Evolutionary conservation across 1,140 invertebrate genomes (phyloP), one percentile per base, ranked within the genome.

Genomic region (Cydia amplana): DNA sequence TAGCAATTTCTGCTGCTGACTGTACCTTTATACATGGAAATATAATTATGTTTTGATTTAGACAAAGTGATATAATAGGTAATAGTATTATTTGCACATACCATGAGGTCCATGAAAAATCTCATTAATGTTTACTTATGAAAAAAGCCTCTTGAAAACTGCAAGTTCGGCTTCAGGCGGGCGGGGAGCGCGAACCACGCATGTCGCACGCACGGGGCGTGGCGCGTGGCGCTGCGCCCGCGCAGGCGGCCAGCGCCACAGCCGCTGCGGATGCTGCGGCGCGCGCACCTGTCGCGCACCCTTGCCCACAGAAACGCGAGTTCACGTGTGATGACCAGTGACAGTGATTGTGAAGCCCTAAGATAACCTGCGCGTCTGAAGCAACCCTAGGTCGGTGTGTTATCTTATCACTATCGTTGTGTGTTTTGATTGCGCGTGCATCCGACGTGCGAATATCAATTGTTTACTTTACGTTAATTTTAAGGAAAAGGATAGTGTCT

Each of bases 241-340:
- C 75, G 77, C 74, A 74, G 79, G 75, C 76, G 82, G 46, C 72
- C 75, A 75, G 60, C 75, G 78, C 51, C 90, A 91, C 81, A 88
- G 78, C 86, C 86, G 84, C 80, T 79, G 84, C 82, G 86, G 90
- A 92, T 87, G 89, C 90, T 92, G 87, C 86, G 84, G 82, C 83
- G 79, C 72, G 75, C 86, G 65, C 65, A 70, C 65, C 65, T 70
- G 65, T 70, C 72, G 14, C 74, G 67, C 74, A 65, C 72, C 40
- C 74, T n/a, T 60, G 23, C 49, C 32, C 18, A 72, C 65, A 18
- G n/a, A 40, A 36, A 40, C 72, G 74, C 74, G 36, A 78, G 64
- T 55, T 23, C 65, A 63, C 25, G 83, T 86, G 82, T 81, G 70
- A 89, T 85, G 82, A 85, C 77, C 79, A 83, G 87, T 90, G 87